Evolutionary conservation across 2,888 invertebrate species (phyloP).

Genomic region (Monopis laevigella): DNA sequence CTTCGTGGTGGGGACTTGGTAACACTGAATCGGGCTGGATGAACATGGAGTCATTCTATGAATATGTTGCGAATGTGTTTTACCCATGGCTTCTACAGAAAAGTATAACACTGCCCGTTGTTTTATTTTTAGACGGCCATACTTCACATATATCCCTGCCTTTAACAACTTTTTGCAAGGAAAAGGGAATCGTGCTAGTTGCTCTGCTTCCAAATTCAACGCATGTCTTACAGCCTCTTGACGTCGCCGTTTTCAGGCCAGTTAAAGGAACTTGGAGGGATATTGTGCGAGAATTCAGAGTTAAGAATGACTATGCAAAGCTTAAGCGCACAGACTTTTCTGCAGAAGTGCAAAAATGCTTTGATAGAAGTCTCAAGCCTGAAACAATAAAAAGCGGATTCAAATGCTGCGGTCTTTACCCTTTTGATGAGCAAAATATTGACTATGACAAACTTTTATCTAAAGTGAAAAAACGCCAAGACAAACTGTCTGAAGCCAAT

Average conservation of each 20-base stretch:
- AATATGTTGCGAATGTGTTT: constrained; percentile 19
- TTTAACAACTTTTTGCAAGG: constrained; percentile 20
- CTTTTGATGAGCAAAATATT: too few species aligned
- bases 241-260: constrained; percentile 17
- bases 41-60: constrained; percentile 17
- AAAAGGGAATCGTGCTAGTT: constrained; percentile 19
- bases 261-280: not conserved
- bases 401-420: too few species aligned
- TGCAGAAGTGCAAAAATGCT: too few species aligned
- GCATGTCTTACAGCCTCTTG: constrained; percentile 18
- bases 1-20: constrained; percentile 13
- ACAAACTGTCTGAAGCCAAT: too few species aligned
- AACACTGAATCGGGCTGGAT: constrained; percentile 19
- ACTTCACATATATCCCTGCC: constrained; percentile 21
- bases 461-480: too few species aligned
- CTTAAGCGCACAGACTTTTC: not conserved
- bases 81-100: constrained; percentile 21
- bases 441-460: too few species aligned
- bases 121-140: constrained; percentile 23
- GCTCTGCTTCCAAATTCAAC: constrained; percentile 18
- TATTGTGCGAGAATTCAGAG: not conserved
- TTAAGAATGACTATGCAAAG: not conserved
- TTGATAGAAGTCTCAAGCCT: too few species aligned
- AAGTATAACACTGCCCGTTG: constrained; percentile 19
- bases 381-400: too few species aligned